Percentiles rank a stretch among this genome's conserved stretches.
These are phyloP conservation scores for Lucifuga dentata DNA, from an alignment of 2,113 vertebrate species.

Conservation along the genomic window DNA sequence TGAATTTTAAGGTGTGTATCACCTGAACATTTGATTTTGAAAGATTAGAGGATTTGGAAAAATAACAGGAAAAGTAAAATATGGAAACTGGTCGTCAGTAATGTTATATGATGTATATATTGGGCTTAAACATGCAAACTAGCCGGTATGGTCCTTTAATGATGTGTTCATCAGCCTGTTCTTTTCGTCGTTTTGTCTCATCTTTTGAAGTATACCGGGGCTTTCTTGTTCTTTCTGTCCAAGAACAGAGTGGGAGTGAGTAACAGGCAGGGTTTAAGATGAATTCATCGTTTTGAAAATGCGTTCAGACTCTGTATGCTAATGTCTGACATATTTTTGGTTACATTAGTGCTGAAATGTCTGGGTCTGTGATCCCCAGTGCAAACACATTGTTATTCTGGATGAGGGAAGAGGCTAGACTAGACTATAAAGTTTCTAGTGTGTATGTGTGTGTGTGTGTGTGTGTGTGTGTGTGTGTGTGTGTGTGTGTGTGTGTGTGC, in stretches of 20 bases:
- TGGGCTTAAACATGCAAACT: no score
- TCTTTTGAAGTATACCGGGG: no score
- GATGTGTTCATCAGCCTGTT: no score
- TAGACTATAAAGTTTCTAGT: conserved; percentile 25
- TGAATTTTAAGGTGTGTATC: no score
- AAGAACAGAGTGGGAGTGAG: background rate
- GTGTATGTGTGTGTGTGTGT: background rate
- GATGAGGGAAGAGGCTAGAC: conserved; percentile 10
- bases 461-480: background rate
- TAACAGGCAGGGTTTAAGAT: conserved; percentile 10
- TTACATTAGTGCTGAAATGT: conserved; percentile 37
- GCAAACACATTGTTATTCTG: conserved; percentile 45
- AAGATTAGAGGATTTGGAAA: no score
- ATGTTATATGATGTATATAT: no score
- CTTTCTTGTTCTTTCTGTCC: no score
- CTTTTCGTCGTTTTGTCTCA: no score
- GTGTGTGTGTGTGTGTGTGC: conserved; percentile 19
- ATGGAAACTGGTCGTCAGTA: no score
- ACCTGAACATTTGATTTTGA: no score
- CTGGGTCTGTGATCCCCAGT: background rate
- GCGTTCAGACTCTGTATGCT: conserved; percentile 53
- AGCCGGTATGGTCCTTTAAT: no score
- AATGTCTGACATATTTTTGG: conserved; percentile 57
- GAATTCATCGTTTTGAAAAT: conserved; percentile 47
- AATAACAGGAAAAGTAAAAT: no score